These are phyloP conservation scores for Crotalus viridis DNA, from an alignment of 2,113 vertebrate genomes.

Conservation along the genomic window DNA sequence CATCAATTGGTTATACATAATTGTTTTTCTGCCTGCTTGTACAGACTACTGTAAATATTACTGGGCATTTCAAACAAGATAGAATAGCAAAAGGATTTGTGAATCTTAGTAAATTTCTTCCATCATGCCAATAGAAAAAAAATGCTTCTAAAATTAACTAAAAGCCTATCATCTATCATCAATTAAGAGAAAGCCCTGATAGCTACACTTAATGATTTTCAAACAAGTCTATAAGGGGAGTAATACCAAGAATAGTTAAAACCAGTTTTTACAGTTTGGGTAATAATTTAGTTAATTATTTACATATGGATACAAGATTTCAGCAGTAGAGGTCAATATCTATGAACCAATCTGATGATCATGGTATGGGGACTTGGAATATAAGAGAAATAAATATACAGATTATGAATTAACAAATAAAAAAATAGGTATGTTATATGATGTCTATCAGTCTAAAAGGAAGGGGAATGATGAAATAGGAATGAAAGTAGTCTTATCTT, in stretches of 20 bases:
- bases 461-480: neutral
- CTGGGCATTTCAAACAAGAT: neutral
- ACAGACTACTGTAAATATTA: neutral
- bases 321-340: neutral
- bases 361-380: neutral
- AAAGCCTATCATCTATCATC: conserved; percentile 5
- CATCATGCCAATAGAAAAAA: neutral
- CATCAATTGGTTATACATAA: neutral
- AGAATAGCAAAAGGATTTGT: conserved; percentile 12
- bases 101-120: neutral
- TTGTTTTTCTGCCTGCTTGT: neutral
- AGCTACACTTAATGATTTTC: conserved; percentile 27
- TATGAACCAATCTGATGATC: neutral
- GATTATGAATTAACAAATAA: neutral
- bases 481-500: neutral
- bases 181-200: neutral
- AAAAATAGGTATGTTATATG: neutral
- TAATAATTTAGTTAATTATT: neutral
- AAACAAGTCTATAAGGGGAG: neutral
- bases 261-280: neutral
- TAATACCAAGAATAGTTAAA: neutral
- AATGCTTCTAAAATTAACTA: neutral
- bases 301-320: neutral
- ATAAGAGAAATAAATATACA: neutral
- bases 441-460: neutral